Evolutionary conservation across 1,140 invertebrate genomes (phyloP).

Genomic region (Aphaenogaster ashmeadi): DNA sequence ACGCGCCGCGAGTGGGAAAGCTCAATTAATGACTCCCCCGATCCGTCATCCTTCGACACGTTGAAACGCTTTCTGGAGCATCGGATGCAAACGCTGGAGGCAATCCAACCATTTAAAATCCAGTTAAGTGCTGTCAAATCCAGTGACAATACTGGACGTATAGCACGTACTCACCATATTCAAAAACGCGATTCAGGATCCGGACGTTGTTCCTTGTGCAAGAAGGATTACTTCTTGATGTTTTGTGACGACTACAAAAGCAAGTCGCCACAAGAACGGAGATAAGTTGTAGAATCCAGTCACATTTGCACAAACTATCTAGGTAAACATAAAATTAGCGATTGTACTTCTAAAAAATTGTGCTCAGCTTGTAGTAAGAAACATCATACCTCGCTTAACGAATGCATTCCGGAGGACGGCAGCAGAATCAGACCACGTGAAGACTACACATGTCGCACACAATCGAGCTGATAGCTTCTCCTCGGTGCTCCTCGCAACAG

Average conservation of each 20-base stretch:
- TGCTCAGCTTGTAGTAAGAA: background rate
- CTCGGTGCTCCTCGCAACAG: background rate
- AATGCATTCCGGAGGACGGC: background rate
- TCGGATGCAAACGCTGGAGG: no score
- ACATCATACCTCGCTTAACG: background rate
- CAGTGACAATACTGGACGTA: background rate
- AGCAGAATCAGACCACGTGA: background rate
- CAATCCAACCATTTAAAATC: no score
- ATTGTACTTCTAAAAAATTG: background rate
- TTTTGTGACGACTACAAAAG: background rate
- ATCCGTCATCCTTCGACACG: no score
- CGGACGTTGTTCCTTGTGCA: background rate
- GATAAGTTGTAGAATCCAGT: background rate
- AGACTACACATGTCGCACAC: background rate
- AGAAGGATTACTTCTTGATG: background rate
- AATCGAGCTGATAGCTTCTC: background rate
- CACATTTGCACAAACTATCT: background rate
- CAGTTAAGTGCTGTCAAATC: no score
- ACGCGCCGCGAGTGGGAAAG: no score
- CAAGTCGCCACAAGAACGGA: background rate
- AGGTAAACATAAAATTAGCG: background rate
- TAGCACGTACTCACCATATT: background rate
- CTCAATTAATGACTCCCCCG: no score
- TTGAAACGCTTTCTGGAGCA: no score
- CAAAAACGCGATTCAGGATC: background rate